phyloP scores from a whole-genome alignment of 2,797 vertebrate species.

The Ctenopoma multispine region DNA sequence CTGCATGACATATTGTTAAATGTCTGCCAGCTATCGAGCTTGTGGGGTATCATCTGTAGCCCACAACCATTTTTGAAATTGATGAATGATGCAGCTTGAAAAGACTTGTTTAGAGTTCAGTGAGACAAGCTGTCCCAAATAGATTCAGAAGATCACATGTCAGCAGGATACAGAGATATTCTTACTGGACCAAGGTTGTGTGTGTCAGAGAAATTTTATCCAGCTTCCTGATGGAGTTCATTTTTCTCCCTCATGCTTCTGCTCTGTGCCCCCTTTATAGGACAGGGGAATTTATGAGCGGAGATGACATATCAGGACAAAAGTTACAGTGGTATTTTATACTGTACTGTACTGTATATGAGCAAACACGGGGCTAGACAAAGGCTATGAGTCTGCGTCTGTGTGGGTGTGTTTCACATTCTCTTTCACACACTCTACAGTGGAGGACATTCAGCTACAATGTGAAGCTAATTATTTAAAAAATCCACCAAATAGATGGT shows the following conservation, averaged over 20 bases:
- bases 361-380: constrained; percentile 31
- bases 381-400: constrained; percentile 6
- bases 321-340: constrained; percentile 56
- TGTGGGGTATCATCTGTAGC: constrained; percentile 74
- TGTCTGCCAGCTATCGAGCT: constrained; percentile 73
- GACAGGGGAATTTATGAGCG: constrained; percentile 63
- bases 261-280: constrained; percentile 49
- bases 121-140: constrained; percentile 83
- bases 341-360: constrained; percentile 1
- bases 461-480: constrained; percentile 37
- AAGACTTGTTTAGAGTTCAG: constrained; percentile 84
- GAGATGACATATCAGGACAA: constrained; percentile 61
- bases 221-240: constrained; percentile 85
- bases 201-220: constrained; percentile 87
- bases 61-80: constrained; percentile 79
- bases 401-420: not conserved
- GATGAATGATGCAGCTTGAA: constrained; percentile 85
- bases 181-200: constrained; percentile 85
- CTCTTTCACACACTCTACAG: not conserved
- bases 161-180: constrained; percentile 86
- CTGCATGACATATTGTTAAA: constrained; percentile 73
- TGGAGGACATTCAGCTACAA: constrained; percentile 7
- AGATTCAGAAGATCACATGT: constrained; percentile 86
- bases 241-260: constrained; percentile 77
- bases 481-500: not conserved